These are phyloP conservation scores for Dicrostonyx torquatus DNA, from an alignment of 2,797 vertebrate genomes.

Conservation along the genomic window DNA sequence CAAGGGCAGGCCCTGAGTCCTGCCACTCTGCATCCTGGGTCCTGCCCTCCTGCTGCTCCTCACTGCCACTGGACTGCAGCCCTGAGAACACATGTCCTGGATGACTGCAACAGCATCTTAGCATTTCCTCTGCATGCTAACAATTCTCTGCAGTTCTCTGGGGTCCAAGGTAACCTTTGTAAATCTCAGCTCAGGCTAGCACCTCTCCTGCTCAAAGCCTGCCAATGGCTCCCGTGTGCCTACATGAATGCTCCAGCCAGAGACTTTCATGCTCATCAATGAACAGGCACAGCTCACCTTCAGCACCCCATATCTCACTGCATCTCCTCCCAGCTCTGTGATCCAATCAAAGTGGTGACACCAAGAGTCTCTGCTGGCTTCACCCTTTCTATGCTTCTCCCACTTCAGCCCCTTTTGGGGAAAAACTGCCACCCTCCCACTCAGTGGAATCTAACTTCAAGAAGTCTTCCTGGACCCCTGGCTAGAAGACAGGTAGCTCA, in stretches of 20 bases:
- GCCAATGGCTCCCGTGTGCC: neutral
- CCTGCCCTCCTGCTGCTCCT: neutral
- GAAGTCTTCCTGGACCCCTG: constrained; percentile 11
- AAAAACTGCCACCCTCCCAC: constrained; percentile 17
- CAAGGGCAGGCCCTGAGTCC: neutral
- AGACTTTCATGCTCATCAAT: neutral
- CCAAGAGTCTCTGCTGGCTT: neutral
- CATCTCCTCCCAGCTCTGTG: neutral
- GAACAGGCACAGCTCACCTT: neutral
- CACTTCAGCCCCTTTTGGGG: neutral
- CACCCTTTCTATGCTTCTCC: neutral
- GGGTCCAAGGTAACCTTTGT: constrained; percentile 52
- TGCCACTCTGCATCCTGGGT: neutral
- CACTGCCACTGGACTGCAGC: constrained; percentile 6
- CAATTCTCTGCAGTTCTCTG: constrained; percentile 33
- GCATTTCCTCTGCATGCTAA: constrained; percentile 42
- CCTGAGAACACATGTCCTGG: constrained; percentile 37
- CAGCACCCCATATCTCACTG: neutral
- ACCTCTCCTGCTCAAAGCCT: constrained; percentile 17
- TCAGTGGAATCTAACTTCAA: constrained; percentile 18
- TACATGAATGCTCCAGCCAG: neutral
- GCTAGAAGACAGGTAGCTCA: constrained; percentile 36
- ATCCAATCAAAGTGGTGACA: neutral
- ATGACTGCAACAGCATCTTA: constrained; percentile 42
- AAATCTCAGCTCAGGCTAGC: constrained; percentile 53